A percentile compares a stretch with the other conserved stretches of the same genome.
phyloP scores from a whole-genome alignment of 1,140 invertebrate genomes.

The Meteorus sp. region DNA sequence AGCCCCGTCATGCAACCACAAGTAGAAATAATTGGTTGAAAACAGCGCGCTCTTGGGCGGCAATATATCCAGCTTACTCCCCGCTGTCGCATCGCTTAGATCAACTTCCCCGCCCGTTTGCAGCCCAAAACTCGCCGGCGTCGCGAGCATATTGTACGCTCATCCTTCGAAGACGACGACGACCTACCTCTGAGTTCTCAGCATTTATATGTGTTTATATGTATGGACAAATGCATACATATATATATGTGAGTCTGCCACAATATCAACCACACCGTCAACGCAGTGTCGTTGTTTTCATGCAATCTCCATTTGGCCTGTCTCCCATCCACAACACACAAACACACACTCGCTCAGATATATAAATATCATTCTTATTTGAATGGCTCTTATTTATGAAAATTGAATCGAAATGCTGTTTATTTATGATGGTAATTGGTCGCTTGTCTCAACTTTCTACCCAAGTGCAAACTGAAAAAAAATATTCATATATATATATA shows the following conservation, averaged over 20 bases:
- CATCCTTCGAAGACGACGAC: conserved; percentile 12
- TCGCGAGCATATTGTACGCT: conserved; percentile 19
- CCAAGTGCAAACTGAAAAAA: conserved; percentile 1
- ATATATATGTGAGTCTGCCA: no score
- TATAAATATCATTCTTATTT: conserved; percentile 40
- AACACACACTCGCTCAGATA: conserved; percentile 2
- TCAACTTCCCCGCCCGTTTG: conserved; percentile 47
- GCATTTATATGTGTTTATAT: not conserved
- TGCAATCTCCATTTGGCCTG: no score
- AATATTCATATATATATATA: conserved; percentile 21
- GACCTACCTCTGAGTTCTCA: no score
- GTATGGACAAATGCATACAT: no score
- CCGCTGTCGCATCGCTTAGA: conserved; percentile 55
- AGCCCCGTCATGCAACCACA: conserved; percentile 56
- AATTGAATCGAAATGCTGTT: conserved; percentile 55
- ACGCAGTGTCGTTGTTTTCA: no score
- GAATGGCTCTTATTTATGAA: conserved; percentile 57
- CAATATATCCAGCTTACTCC: conserved; percentile 59
- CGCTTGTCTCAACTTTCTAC: conserved; percentile 41
- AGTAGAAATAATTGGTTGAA: conserved; percentile 60
- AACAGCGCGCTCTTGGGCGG: conserved; percentile 52
- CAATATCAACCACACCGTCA: no score
- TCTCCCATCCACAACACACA: conserved; percentile 14
- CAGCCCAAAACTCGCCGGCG: conserved; percentile 41
- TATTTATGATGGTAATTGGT: conserved; percentile 55